Conservation (phyloP, 1,140 invertebrate species). For the Lerema accius region DNA sequence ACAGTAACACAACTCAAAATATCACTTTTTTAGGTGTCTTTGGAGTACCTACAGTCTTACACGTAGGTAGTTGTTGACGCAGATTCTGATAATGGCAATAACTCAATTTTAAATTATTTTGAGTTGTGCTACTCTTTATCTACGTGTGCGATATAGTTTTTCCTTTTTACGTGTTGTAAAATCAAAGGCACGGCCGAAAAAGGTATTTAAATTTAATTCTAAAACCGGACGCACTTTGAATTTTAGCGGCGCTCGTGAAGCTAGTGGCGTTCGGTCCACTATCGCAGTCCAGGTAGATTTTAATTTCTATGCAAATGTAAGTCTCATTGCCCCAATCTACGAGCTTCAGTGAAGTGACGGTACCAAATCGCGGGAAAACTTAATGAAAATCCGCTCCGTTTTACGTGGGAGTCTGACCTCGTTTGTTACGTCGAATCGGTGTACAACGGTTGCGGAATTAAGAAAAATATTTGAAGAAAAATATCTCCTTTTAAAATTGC, state of each 20-base stretch:
- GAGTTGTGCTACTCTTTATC: no score
- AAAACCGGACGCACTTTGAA: conserved; percentile 7
- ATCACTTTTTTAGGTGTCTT: no score
- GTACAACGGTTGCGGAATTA: not conserved
- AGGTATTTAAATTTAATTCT: not conserved
- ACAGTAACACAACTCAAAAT: no score
- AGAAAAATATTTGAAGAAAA: not conserved
- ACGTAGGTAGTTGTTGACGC: no score
- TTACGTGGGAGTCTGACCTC: conserved; percentile 3
- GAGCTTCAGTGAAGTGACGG: conserved; percentile 52
- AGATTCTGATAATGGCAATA: no score
- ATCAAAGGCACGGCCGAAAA: not conserved
- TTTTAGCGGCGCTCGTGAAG: no score
- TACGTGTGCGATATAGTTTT: no score
- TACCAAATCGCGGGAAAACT: conserved; percentile 59
- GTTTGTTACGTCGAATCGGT: not conserved
- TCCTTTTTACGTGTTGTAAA: no score
- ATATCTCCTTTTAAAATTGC: no score
- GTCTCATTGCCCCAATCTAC: conserved; percentile 66
- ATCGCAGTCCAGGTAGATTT: conserved; percentile 72
- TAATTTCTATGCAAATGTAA: conserved; percentile 80
- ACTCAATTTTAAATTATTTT: no score
- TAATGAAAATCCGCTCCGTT: conserved; percentile 62
- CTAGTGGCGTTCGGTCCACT: conserved; percentile 60
- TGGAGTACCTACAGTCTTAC: no score